These are phyloP conservation scores for Poecilobothrus nobilitatus DNA, from an alignment of 2,888 invertebrate species.

Conservation along the genomic window DNA sequence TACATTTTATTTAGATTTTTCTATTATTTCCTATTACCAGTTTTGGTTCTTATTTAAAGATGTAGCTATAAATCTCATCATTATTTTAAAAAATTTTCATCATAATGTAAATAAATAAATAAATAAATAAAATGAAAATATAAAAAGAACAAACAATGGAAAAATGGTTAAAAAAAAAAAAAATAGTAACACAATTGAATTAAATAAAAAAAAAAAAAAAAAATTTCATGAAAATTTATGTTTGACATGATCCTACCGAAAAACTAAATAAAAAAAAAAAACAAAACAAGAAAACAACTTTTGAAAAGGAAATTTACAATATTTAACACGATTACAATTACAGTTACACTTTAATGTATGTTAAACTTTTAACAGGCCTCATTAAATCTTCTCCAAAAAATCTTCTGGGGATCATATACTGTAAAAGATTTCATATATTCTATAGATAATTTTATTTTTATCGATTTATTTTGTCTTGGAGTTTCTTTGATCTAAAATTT, in stretches of 20 bases:
- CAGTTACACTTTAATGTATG: no score
- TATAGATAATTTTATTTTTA: no score
- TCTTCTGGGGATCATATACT: no score
- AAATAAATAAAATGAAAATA: background rate
- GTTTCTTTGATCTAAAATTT: no score
- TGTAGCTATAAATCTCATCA: constrained; percentile 4
- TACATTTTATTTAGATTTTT: background rate
- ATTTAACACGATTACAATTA: no score
- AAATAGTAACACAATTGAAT: background rate
- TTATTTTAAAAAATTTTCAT: background rate
- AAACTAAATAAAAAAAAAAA: no score
- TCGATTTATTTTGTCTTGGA: no score
- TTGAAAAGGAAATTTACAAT: no score
- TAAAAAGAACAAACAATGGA: background rate
- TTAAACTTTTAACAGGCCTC: no score
- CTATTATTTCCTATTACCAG: background rate
- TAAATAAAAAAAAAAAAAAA: background rate
- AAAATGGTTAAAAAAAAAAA: background rate
- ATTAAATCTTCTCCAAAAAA: no score
- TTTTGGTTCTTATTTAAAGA: background rate
- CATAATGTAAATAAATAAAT: constrained; percentile 2
- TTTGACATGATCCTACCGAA: background rate
- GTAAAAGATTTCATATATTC: no score
- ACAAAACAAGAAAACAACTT: no score
- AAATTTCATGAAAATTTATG: constrained; percentile 3